Evolutionary conservation across 1,140 invertebrate genomes (phyloP).

Genomic region (Choristoneura fumiferana): DNA sequence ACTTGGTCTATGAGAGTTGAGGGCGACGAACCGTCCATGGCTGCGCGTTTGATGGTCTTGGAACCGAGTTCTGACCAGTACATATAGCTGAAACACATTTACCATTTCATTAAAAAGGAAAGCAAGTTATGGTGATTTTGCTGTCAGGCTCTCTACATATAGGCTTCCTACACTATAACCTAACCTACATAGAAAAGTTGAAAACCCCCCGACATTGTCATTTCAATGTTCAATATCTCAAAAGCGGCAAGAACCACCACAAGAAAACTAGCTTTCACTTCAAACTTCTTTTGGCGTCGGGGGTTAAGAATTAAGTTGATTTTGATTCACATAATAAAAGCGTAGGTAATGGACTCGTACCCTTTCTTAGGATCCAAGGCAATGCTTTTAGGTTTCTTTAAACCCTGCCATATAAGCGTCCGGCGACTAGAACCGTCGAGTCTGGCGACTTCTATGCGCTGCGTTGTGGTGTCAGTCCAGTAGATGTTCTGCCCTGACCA

Average conservation of each 20-base stretch:
- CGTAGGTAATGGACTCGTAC: constrained; percentile 67
- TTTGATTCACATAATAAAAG: too few species aligned
- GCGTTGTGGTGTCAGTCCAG: constrained; percentile 94
- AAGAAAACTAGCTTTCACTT: too few species aligned
- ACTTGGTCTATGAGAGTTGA: constrained; percentile 84
- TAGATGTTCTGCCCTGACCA: constrained; percentile 97
- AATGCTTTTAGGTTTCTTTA: constrained; percentile 92
- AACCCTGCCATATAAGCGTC: constrained; percentile 90
- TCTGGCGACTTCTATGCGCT: constrained; percentile 93
- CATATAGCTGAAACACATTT: constrained; percentile 87
- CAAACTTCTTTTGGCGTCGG: too few species aligned
- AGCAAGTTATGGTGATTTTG: too few species aligned
- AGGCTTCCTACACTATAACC: too few species aligned
- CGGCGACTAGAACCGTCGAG: constrained; percentile 91
- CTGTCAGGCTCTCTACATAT: too few species aligned
- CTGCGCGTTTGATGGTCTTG: constrained; percentile 86
- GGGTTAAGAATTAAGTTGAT: too few species aligned
- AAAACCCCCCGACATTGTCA: too few species aligned
- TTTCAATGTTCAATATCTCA: too few species aligned
- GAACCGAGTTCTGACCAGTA: constrained; percentile 93
- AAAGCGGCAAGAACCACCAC: too few species aligned
- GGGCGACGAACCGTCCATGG: constrained; percentile 85
- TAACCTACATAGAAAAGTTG: too few species aligned
- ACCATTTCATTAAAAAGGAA: too few species aligned
- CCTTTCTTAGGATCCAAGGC: constrained; percentile 91